Base-by-base conservation (phyloP, 2,113 vertebrate species). In the Serinus canaria region DNA sequence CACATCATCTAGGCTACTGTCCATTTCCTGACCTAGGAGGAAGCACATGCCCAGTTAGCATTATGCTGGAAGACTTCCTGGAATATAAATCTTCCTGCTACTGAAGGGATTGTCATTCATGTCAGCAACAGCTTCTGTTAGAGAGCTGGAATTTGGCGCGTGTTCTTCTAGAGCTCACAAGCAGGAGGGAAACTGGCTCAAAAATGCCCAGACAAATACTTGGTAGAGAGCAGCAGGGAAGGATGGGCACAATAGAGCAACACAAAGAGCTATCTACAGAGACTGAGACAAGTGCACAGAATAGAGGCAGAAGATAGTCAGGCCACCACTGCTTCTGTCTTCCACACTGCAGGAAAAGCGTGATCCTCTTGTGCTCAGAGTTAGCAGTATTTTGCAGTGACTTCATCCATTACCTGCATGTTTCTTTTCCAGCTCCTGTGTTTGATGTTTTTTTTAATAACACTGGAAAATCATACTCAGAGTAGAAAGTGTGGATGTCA, bases 11-110 rank as follows among this genome's bases (percentile, higher is more conserved):
- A 67, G 7, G 11, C 8, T 55, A 7, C 78, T 41, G 16, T 84
- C 72, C 31, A 81, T 59, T 69, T 79, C 7, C 56, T 80, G 87
- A 55, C 63, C 96, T 97, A 66, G 56, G 33, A 95, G 43, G 63
- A 69, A 94, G 31, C 0, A 1, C 6, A 49, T 13, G 21, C 8
- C 23, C n/a, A 41, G 59, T 92, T 44, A 86, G 25, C 35, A 28
- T 28, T 5, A 1, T 16, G 14, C 12, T 14, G 31, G n/a, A 68
- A 47, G 12, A 18, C 6, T 47, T 44, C 6, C 0, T 47, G 21
- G 7, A 79, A 53, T 19, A 66, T 9, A 73, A 95, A 27, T 3
- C 15, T 15, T 78, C 3, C 6, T 33, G 12, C 37, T 69, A 9
- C 25, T 4, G 6, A 49, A 63, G 9, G 27, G 8, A 35, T 89